Percentiles rank a stretch among this genome's conserved stretches.
These are phyloP conservation scores for Diorhabda carinulata DNA, from an alignment of 1,140 invertebrate species.

Conservation along the genomic window DNA sequence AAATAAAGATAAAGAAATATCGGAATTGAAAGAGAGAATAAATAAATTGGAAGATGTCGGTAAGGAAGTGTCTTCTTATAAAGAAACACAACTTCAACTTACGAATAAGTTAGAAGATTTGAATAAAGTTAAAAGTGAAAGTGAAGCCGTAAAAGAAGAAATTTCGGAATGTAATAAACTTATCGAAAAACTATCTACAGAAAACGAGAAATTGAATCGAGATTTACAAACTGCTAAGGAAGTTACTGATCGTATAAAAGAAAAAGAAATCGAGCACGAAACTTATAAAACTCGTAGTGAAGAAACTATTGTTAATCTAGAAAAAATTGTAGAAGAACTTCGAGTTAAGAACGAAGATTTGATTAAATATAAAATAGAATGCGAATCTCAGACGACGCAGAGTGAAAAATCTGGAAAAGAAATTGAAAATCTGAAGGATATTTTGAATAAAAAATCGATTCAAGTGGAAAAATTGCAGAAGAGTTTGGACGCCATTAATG, in stretches of 20 bases:
- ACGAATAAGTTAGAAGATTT: not conserved
- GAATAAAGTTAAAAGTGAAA: not conserved
- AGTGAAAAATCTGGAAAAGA: slow-evolving; percentile 14
- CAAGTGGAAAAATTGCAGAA: not conserved
- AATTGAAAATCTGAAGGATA: slow-evolving; percentile 20
- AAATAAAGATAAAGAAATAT: slow-evolving; percentile 17
- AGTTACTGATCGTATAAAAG: slow-evolving; percentile 12
- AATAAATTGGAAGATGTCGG: no score
- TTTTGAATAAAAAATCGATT: slow-evolving; percentile 16
- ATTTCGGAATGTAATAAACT: slow-evolving; percentile 8
- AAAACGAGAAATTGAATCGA: slow-evolving; percentile 16
- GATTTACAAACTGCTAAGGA: slow-evolving; percentile 16
- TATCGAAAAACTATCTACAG: slow-evolving; percentile 6
- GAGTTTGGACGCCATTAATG: not conserved
- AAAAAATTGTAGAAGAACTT: slow-evolving; percentile 17
- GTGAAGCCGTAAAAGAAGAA: slow-evolving; percentile 4
- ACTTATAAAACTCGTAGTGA: slow-evolving; percentile 18
- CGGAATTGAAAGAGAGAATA: not conserved
- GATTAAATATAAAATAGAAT: slow-evolving; percentile 4
- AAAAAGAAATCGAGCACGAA: slow-evolving; percentile 15
- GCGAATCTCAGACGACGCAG: not conserved
- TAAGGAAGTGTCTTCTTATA: no score
- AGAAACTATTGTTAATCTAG: slow-evolving; percentile 13
- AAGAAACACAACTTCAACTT: no score
- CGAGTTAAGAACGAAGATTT: not conserved